Conservation (phyloP, 2,113 vertebrate genomes). For the Oryzias celebensis region DNA sequence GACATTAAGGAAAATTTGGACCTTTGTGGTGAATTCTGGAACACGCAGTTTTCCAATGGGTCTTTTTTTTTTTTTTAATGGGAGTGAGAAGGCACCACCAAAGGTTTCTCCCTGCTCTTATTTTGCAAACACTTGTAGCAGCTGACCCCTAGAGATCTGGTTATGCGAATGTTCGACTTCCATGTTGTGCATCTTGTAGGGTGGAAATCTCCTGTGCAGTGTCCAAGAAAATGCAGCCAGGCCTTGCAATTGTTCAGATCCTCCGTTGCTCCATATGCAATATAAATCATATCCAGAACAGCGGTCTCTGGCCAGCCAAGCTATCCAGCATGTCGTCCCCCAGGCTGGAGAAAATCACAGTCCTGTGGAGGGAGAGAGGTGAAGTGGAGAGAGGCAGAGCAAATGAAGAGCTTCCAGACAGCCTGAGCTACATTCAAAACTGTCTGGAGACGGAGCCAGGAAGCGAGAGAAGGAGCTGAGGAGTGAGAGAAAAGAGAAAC, state of each 20-base stretch:
- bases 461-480: conserved; percentile 25
- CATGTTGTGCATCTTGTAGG: conserved; percentile 31
- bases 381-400: conserved; percentile 19
- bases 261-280: conserved; percentile 37
- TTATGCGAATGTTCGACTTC: conserved; percentile 32
- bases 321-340: conserved; percentile 38
- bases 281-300: conserved; percentile 55
- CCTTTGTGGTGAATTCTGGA: conserved; percentile 62
- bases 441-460: conserved; percentile 57
- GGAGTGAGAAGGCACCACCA: conserved; percentile 43
- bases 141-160: conserved; percentile 48
- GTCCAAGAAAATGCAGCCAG: conserved; percentile 58
- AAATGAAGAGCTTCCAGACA: conserved; percentile 66
- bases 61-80: conserved; percentile 35
- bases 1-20: conserved; percentile 53
- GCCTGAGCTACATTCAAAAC: conserved; percentile 69
- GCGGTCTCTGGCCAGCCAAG: conserved; percentile 42
- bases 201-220: conserved; percentile 45
- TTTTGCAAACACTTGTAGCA: conserved; percentile 37
- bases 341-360: conserved; percentile 32
- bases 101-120: conserved; percentile 32
- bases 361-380: conserved; percentile 34
- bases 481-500: conserved; percentile 1
- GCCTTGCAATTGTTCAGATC: conserved; percentile 61
- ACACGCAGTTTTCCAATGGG: conserved; percentile 34